phyloP scores from a whole-genome alignment of 2,888 invertebrate genomes.

The Piscicola geometra region DNA sequence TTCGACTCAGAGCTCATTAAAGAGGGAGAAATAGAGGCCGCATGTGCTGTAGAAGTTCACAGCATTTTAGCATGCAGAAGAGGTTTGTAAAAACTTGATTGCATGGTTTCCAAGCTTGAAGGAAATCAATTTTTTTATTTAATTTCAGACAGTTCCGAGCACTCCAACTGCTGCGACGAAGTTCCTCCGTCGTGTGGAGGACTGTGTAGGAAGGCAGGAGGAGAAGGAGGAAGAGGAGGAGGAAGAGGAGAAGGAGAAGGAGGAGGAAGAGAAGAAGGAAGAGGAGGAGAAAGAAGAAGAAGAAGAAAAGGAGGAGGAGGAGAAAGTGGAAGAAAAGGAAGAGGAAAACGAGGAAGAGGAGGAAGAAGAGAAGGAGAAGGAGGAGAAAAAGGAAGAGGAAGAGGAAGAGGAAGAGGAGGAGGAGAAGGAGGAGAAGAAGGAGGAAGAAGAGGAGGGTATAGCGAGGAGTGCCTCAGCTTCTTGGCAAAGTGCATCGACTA shows the following conservation, averaged over 20 bases:
- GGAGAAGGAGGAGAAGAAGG: not conserved
- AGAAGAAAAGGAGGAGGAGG: not conserved
- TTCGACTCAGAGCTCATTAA: no score
- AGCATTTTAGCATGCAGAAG: no score
- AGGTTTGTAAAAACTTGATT: no score
- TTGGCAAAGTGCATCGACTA: no score
- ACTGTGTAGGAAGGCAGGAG: not conserved
- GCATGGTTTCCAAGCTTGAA: no score
- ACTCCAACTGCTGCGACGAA: not conserved
- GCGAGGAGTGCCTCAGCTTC: no score
- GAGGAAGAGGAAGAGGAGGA: no score
- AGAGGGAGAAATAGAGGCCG: no score
- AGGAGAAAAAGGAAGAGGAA: not conserved
- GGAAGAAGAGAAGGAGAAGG: slow-evolving; percentile 8
- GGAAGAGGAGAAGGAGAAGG: not conserved
- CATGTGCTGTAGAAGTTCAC: not conserved
- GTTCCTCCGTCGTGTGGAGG: not conserved
- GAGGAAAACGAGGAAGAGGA: no score
- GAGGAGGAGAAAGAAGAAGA: not conserved
- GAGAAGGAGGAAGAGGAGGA: slow-evolving; percentile 2
- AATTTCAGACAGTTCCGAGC: not conserved
- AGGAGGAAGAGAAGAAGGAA: not conserved
- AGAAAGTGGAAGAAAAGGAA: no score
- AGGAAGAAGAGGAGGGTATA: not conserved
- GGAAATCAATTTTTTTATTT: no score